Evolutionary conservation across 2,888 invertebrate species (phyloP), one percentile per base, ranked within the genome.

Genomic region (Shargacucullia verbasci): DNA sequence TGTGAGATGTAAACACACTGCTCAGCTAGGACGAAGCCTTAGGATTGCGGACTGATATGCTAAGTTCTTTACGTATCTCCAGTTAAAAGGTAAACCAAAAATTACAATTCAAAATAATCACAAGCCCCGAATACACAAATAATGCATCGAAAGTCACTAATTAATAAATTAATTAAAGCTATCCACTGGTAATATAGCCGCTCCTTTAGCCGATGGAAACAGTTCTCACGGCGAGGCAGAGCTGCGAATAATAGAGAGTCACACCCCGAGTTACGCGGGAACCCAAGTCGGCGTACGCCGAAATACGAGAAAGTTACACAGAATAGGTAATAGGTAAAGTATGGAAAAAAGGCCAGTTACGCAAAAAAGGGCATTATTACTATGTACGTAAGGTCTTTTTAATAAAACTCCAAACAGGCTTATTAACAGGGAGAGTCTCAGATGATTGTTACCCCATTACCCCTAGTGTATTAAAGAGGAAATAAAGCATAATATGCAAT

Each of bases 181-280:
- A 40, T 56, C 53, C 29, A 41, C 33, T 59, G 56, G 15, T 46
- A 54, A 48, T 82, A n/a, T 80, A 69, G 83, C 82, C 69, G 69
- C 73, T 72, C 72, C 64, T 14, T 40, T 34, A 58, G 77, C 78
- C 63, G 46, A 59, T 57, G 68, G 71, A 73, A 83, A 82, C 54
- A 33, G 48, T 80, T 75, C 76, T 48, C 67, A 40, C 48, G 54
- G 56, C 66, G 43, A 0, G 11, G 15, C 12, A 46, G 46, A 66
- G 71, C 74, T 74, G 71, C 67, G 31, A 46, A 39, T 31, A 40
- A 33, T 8, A 2, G 1, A 13, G 12, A 6, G 29, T 37, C 29
- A 15, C 10, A 39, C 14, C 39, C 38, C 43, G 35, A 47, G 35
- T 44, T 55, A 55, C 39, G 44, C 25, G 27, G 15, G 13, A 1